Evolutionary conservation across 2,797 vertebrate species (phyloP).

Genomic region (Hyperoplus immaculatus): DNA sequence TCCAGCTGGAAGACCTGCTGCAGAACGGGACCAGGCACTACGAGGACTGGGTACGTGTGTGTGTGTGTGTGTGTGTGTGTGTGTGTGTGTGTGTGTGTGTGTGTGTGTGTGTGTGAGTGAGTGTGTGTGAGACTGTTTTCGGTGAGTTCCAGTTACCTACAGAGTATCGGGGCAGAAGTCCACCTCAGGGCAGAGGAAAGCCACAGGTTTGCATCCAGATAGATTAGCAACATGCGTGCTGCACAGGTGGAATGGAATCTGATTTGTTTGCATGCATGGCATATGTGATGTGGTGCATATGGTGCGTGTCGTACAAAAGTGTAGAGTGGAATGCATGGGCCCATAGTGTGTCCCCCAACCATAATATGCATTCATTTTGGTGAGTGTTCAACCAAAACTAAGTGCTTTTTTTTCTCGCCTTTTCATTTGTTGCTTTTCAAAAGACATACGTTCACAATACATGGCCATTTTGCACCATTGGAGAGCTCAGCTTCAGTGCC

Average conservation of each 20-base stretch:
- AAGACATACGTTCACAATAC: background rate
- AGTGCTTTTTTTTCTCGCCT: background rate
- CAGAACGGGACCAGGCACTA: slow-evolving; percentile 99
- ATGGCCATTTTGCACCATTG: background rate
- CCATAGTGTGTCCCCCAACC: background rate
- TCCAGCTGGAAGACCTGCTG: slow-evolving; percentile 99
- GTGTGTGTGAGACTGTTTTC: background rate
- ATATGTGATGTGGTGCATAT: slow-evolving; percentile 7
- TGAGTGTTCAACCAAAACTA: slow-evolving; percentile 8
- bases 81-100: too few relatives aligned
- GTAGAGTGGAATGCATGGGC: background rate
- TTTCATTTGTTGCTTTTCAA: slow-evolving; percentile 12
- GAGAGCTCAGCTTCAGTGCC: background rate
- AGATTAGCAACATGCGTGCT: background rate
- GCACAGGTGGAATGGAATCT: slow-evolving; percentile 1
- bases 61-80: too few relatives aligned
- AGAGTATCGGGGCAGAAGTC: background rate
- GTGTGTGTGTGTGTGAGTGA: too few relatives aligned
- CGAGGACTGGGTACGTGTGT: slow-evolving; percentile 96
- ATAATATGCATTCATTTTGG: background rate
- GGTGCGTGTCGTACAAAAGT: background rate
- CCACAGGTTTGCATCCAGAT: slow-evolving; percentile 7
- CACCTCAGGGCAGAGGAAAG: background rate
- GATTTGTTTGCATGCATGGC: background rate
- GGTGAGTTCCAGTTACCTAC: background rate